These are phyloP conservation scores for Iselma pallidipennis DNA, from an alignment of 2,888 invertebrate genomes.

Conservation along the genomic window DNA sequence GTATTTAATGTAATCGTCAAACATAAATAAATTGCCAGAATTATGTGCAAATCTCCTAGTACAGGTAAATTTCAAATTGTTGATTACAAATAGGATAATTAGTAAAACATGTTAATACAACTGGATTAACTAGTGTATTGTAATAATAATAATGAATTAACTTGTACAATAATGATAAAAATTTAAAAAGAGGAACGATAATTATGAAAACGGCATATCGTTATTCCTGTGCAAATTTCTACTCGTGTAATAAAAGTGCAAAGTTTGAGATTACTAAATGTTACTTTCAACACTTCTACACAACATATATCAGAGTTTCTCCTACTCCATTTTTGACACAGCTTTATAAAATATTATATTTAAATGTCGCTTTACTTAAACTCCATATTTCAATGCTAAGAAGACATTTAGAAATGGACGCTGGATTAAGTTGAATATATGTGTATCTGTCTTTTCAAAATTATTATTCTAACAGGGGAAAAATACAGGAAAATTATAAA, in stretches of 20 bases:
- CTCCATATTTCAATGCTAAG: slow-evolving; percentile 23
- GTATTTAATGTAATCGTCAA: neutral
- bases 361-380: slow-evolving; percentile 27
- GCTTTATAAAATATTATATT: slow-evolving; percentile 27
- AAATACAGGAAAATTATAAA: neutral
- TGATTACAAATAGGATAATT: neutral
- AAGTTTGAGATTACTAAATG: slow-evolving; percentile 21
- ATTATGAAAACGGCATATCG: neutral
- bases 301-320: slow-evolving; percentile 21
- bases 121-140: neutral
- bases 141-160: neutral
- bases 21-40: neutral
- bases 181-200: no score
- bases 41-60: neutral
- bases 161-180: no score
- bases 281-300: slow-evolving; percentile 22
- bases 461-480: slow-evolving; percentile 9
- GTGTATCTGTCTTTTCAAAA: slow-evolving; percentile 22
- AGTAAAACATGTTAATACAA: neutral
- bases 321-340: slow-evolving; percentile 20
- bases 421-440: slow-evolving; percentile 24
- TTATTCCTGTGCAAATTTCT: neutral
- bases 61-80: neutral
- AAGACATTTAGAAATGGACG: slow-evolving; percentile 26
- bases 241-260: slow-evolving; percentile 6